phyloP scores from a whole-genome alignment of 2,113 vertebrate species.

The Peromyscus maniculatus region DNA sequence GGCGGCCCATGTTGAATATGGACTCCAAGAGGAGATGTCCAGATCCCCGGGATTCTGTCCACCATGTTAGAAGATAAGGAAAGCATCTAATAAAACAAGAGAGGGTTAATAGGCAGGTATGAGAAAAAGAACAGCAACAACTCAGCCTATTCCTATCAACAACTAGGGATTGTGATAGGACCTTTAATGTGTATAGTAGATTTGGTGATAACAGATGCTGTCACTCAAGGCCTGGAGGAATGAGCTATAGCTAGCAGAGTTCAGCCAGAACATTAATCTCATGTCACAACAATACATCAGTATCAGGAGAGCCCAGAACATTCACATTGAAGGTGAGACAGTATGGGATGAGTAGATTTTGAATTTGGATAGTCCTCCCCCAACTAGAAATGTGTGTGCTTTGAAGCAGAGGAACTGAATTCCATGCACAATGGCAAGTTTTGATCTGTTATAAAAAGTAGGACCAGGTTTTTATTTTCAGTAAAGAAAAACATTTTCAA shows the following conservation, averaged over 20 bases:
- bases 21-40: not conserved
- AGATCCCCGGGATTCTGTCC: not conserved
- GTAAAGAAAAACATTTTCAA: constrained; percentile 18
- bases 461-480: constrained; percentile 25
- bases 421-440: not conserved
- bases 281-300: not conserved
- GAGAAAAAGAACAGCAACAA: not conserved
- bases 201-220: not conserved
- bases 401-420: constrained; percentile 41
- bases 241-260: not conserved
- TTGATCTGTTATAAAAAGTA: not conserved
- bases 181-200: not conserved
- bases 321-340: not conserved
- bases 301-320: not conserved
- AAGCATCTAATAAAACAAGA: not conserved
- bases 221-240: not conserved
- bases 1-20: not conserved
- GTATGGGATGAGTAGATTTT: not conserved
- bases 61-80: not conserved
- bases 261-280: not conserved
- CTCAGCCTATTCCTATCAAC: not conserved
- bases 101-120: not conserved
- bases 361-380: not conserved
- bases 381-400: not conserved
- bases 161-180: not conserved